Percentiles rank a stretch among this genome's conserved stretches.
Conservation (phyloP, 2,113 vertebrate species). For the Perca schrenkii region DNA sequence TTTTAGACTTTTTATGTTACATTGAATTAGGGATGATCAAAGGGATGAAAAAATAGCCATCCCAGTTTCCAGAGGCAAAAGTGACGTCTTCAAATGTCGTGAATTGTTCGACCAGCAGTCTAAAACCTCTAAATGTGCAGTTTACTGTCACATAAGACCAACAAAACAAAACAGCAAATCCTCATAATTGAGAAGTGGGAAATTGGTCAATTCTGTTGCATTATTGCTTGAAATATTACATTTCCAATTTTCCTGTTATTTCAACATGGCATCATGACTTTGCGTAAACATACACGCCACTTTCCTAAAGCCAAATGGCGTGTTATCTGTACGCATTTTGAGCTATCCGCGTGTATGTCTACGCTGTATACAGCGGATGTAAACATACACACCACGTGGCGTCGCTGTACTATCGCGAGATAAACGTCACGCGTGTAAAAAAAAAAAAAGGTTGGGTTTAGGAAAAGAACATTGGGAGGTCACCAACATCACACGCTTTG, state of each 20-base stretch:
- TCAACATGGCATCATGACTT: not conserved
- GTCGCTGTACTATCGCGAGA: too few relatives aligned
- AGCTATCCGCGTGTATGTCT: too few relatives aligned
- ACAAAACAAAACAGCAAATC: not conserved
- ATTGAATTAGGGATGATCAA: not conserved
- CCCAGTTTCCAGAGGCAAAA: not conserved
- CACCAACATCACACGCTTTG: too few relatives aligned
- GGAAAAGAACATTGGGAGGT: too few relatives aligned
- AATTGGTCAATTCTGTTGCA: not conserved
- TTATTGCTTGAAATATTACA: not conserved
- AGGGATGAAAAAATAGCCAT: not conserved
- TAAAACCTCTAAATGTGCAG: not conserved
- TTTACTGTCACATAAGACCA: not conserved
- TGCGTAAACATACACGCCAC: too few relatives aligned
- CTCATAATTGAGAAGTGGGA: not conserved
- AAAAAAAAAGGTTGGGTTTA: too few relatives aligned
- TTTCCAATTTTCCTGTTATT: not conserved
- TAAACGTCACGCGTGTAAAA: too few relatives aligned
- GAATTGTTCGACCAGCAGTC: not conserved
- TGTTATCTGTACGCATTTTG: too few relatives aligned
- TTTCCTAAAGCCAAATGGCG: too few relatives aligned
- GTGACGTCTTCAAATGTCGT: not conserved
- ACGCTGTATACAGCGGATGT: too few relatives aligned
- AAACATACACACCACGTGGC: too few relatives aligned
- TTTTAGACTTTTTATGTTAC: not conserved